Conservation (phyloP, 2,888 invertebrate species). For the Spicauda simplicius region DNA sequence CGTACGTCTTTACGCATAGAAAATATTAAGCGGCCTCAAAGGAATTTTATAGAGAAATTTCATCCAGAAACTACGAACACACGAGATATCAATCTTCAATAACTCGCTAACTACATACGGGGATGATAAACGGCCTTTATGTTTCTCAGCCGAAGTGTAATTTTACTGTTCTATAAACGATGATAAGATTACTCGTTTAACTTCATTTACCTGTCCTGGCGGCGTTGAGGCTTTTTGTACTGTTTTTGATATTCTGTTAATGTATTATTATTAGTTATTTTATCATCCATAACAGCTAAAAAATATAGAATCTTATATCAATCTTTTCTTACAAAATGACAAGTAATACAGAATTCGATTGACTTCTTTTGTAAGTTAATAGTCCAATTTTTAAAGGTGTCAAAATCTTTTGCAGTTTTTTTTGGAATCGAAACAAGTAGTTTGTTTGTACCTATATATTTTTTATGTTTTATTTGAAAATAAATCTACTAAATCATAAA, state of each 20-base stretch:
- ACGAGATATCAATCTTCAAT: constrained; percentile 72
- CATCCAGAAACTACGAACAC: constrained; percentile 46
- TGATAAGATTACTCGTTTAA: constrained; percentile 69
- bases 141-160: constrained; percentile 68
- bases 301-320: neutral
- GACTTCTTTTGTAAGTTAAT: no score
- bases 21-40: neutral
- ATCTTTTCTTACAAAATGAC: no score
- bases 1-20: neutral
- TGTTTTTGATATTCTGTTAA: constrained; percentile 5
- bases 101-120: constrained; percentile 67
- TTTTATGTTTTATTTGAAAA: no score
- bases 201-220: constrained; percentile 64
- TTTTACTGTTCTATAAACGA: constrained; percentile 79
- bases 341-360: no score
- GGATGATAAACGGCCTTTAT: constrained; percentile 76
- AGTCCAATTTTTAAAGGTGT: no score
- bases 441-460: no score
- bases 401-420: no score
- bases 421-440: no score
- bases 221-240: constrained; percentile 27
- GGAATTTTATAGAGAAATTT: constrained; percentile 44
- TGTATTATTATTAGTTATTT: constrained; percentile 1
- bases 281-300: neutral
- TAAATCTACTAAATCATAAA: no score